Percentiles rank a stretch among this genome's conserved stretches.
Conservation (phyloP, 2,113 vertebrate genomes). For the Chascanopsetta lugubris region DNA sequence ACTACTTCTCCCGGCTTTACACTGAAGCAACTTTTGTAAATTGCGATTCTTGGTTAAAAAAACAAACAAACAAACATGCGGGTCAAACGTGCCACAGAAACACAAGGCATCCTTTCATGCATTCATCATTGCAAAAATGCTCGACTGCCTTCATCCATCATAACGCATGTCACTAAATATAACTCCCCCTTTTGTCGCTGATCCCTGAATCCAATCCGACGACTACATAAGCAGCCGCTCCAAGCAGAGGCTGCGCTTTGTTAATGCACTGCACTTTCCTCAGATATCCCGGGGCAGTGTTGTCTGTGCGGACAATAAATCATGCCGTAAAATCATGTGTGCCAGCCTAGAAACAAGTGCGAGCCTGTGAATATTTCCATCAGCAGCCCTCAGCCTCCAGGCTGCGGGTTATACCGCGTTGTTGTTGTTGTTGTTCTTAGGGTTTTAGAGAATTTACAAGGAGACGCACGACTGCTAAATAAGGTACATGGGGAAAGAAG, state of each 20-base stretch:
- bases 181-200: constrained; percentile 8
- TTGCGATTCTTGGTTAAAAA: background rate
- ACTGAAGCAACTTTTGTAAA: background rate
- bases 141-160: constrained; percentile 46
- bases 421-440: constrained; percentile 16
- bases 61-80: background rate
- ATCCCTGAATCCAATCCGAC: constrained; percentile 43
- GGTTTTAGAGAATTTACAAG: constrained; percentile 37
- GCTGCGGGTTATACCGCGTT: constrained; percentile 21
- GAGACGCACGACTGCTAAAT: constrained; percentile 11
- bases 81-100: constrained; percentile 12
- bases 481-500: constrained; percentile 27
- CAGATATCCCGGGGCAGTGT: constrained; percentile 63
- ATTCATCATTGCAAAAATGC: constrained; percentile 14
- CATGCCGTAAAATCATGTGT: constrained; percentile 59
- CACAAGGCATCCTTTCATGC: constrained; percentile 5
- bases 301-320: constrained; percentile 72
- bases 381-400: constrained; percentile 39
- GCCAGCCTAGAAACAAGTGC: constrained; percentile 57
- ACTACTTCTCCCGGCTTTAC: too few species aligned
- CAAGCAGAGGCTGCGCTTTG: constrained; percentile 42
- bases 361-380: constrained; percentile 63
- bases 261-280: constrained; percentile 65
- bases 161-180: constrained; percentile 43
- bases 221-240: constrained; percentile 49